Conservation (phyloP, 2,888 invertebrate genomes). For the Prosopocoilus inquinatus region DNA sequence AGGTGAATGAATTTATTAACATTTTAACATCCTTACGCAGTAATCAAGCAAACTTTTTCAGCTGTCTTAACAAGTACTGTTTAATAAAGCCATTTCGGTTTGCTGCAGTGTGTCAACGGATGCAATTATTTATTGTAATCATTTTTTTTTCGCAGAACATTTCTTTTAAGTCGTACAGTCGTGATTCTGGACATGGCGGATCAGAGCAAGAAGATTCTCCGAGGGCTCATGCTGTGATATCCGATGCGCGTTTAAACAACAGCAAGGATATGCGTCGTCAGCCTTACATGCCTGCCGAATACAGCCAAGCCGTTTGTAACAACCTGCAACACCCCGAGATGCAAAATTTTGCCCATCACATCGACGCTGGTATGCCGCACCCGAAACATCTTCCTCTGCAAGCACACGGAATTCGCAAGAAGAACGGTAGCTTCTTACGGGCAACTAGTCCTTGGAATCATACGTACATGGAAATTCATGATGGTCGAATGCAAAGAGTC, state of each 20-base stretch:
- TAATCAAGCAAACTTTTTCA: too few relatives aligned
- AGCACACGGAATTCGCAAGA: slow-evolving; percentile 41
- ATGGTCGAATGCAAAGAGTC: slow-evolving; percentile 50
- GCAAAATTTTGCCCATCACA: slow-evolving; percentile 40
- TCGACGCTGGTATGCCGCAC: slow-evolving; percentile 36
- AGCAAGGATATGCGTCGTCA: slow-evolving; percentile 57
- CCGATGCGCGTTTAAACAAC: slow-evolving; percentile 56
- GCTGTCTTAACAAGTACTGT: too few relatives aligned
- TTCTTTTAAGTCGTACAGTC: slow-evolving; percentile 78
- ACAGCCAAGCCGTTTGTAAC: slow-evolving; percentile 45
- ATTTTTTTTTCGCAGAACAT: slow-evolving; percentile 64
- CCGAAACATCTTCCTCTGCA: slow-evolving; percentile 44
- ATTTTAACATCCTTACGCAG: too few relatives aligned
- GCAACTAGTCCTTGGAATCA: slow-evolving; percentile 66
- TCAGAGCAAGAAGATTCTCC: slow-evolving; percentile 67
- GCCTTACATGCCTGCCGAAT: slow-evolving; percentile 49
- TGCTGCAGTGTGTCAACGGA: too few relatives aligned
- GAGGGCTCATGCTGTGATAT: slow-evolving; percentile 56
- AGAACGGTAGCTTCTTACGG: slow-evolving; percentile 49
- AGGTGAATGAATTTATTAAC: too few relatives aligned
- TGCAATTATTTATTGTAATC: too few relatives aligned
- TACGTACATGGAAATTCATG: slow-evolving; percentile 74
- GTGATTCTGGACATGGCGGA: slow-evolving; percentile 64
- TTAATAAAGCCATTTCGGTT: too few relatives aligned
- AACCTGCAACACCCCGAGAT: slow-evolving; percentile 38